phyloP scores from a whole-genome alignment of 2,888 invertebrate species.

The Monopis laevigella region DNA sequence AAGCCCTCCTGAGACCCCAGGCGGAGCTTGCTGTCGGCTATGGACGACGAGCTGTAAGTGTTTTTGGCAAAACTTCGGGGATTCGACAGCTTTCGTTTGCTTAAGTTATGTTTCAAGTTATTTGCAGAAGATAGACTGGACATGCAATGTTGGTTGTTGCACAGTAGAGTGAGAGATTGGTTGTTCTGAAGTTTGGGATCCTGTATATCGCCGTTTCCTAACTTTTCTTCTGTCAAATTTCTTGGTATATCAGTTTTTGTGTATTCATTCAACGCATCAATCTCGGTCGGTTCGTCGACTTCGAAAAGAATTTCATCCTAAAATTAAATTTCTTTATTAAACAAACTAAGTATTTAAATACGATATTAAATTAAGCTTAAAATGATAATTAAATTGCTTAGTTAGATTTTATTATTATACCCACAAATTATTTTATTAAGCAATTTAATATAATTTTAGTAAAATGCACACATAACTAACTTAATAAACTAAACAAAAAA shows the following conservation, averaged over 20 bases:
- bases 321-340: too few relatives aligned
- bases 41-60: conserved; percentile 68
- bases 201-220: conserved; percentile 22
- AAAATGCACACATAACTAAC: too few relatives aligned
- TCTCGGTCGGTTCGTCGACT: conserved; percentile 45
- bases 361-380: too few relatives aligned
- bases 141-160: conserved; percentile 29
- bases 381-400: too few relatives aligned
- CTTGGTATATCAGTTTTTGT: not conserved
- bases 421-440: too few relatives aligned
- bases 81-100: conserved; percentile 46
- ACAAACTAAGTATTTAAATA: too few relatives aligned
- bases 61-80: conserved; percentile 40
- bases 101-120: conserved; percentile 33
- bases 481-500: too few relatives aligned
- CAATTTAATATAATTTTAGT: too few relatives aligned
- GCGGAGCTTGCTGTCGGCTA: conserved; percentile 57
- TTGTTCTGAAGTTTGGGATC: too few relatives aligned
- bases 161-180: not conserved
- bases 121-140: conserved; percentile 29
- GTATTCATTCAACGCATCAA: conserved; percentile 20
- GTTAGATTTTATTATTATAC: too few relatives aligned
- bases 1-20: conserved; percentile 46
- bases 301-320: conserved; percentile 56
- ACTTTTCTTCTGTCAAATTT: conserved; percentile 22